Evolutionary conservation across 2,113 vertebrate genomes (phyloP), one percentile per base, ranked within the genome.

Genomic region (Crypturellus undulatus): DNA sequence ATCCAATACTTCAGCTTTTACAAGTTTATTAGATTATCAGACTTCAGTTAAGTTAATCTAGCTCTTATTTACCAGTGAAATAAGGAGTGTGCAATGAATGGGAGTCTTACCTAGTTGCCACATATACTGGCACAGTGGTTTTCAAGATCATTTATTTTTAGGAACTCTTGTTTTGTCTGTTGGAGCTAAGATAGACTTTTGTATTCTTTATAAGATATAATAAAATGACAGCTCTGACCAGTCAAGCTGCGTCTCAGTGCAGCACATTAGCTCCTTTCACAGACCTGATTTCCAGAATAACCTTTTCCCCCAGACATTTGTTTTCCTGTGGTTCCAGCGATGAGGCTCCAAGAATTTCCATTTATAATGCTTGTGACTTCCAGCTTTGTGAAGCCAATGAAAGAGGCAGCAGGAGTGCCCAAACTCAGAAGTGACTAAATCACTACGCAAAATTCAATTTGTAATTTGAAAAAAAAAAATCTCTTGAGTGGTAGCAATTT

Each of bases 41-140:
- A 68, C 88, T 81, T 89, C 58, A 72, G 62, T 62, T 52, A 79
- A 72, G 62, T 79, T 92, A 75, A 70, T 83, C 76, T 47, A 64
- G 65, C 77, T 81, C 65, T 45, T 86, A 4, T 76, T 92, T 72
- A 19, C 67, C 34, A 32, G 72, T 64, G 69, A 92, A 89, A 90
- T 73, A 65, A 65, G 60, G 93, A 90, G 22, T 22, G 25, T 73
- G 2, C 43, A 52, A 71, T 47, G 58, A 71, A 4, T 52, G 45
- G 67, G 34, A 72, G 30, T 77, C 54, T 62, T 54, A 54, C 70
- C 54, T 82, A 94, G 92, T 91, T 92, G 94, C 59, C 0, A 0
- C 90, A 89, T 94, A 92, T 96, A 95, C 93, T 96, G 91, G 49
- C 71, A 84, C 94, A 93, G 93, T 93, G 91, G 87, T 91, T 96